Evolutionary conservation across 2,797 vertebrate species (phyloP), one percentile per base, ranked within the genome.

Genomic region (Erpetoichthys calabaricus): DNA sequence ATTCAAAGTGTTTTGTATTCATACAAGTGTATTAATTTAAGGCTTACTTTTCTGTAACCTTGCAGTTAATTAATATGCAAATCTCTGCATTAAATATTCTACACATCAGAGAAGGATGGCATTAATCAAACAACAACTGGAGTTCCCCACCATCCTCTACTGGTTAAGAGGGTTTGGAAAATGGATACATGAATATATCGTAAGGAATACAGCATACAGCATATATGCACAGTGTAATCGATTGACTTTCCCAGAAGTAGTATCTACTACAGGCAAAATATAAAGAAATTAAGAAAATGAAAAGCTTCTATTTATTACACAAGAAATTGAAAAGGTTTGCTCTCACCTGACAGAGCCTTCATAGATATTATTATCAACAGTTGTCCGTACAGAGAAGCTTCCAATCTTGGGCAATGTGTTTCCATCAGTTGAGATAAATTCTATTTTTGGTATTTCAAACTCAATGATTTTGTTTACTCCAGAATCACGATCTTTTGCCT

Each of bases 401-500:
- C 8, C 7, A 47, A 25, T 56, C 0, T 65, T 68, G 25, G 9
- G 0, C 2, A 0, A 47, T 0, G 1, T 64, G 0, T 1, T 0
- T 45, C 76, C 74, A 0, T 55, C 64, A 8, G 53, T 67, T 42
- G 76, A 2, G 49, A 78, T 3, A 51, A 92, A 86, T 7, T 77
- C 4, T 43, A 86, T 78, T 0, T 1, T 3, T 4, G 54, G 1
- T 3, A 97, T 80, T 60, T 72, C 45, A 70, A 97, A 97, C 0
- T 1, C 2, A 8, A 94, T 83, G 64, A 44, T 2, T 2, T 69
- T 70, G 1, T 86, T 75, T 1, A 0, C 2, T 43, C 68, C 89
- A 0, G 83, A 76, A 73, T 99, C 96, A 1, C 44, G 56, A 1
- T 98, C 96, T 1, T 8, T 75, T 62, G 91, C 94, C 96, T 99